Evolutionary conservation across 2,888 invertebrate species (phyloP), one percentile per base, ranked within the genome.

Genomic region (Stenurella melanura): DNA sequence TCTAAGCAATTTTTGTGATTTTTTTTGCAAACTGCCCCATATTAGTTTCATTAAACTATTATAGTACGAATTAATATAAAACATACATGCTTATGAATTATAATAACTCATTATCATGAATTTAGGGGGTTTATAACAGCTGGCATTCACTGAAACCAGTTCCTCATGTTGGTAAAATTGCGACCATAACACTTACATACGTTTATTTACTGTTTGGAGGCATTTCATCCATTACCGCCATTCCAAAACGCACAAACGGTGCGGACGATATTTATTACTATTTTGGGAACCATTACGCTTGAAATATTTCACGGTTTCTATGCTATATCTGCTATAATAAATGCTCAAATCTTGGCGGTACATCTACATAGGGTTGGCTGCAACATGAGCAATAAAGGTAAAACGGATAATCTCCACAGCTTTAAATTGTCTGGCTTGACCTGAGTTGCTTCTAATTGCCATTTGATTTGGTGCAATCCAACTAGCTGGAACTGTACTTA

Each of bases 231-330:
- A 63, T 63, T 63, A 63, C 9, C 12, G 19, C 57, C 56, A 30
- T 30, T 15, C 68, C 26, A 57, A 68, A 68, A 68, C 30, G 56
- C 42, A 54, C 68, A 68, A 56, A 21, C 11, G 54, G 17, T 56
- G 26, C 6, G 17, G 18, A 61, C 30, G 17, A 68, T 68, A 68
- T 68, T 68, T 68, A 68, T 68, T 68, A 17, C 68, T 54, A 56
- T 68, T 68, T 34, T 17, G 68, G 68, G 68, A 30, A 26, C 68
- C 57, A 54, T 68, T 68, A 56, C 9, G n/a, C n/a, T 19, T 68
- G 68, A 56, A 18, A 68, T 68, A 68, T 57, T 21, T 54, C 56
- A 21, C 50, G 7, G 42, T 67, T 63, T 38, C 38, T 17, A 26
- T 54, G n/a, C 50, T 50, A n/a, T 50, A 50, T 50, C 50, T 50